These are phyloP conservation scores for Erethizon dorsatum DNA, from an alignment of 2,797 vertebrate species.

Conservation along the genomic window DNA sequence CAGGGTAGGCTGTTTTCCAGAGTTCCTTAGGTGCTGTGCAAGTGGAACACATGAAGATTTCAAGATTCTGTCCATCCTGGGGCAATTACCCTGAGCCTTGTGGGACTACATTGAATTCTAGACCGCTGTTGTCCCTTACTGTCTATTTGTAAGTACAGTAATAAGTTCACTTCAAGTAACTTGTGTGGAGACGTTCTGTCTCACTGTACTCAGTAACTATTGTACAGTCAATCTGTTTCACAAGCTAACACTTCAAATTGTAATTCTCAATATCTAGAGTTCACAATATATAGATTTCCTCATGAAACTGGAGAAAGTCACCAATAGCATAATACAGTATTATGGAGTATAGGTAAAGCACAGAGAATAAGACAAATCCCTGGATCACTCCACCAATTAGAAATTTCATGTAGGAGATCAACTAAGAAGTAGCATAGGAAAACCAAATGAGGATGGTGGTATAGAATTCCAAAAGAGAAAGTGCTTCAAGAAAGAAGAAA, in stretches of 20 bases:
- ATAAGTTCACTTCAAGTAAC: background rate
- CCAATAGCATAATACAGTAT: background rate
- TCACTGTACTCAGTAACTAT: background rate
- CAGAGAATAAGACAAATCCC: background rate
- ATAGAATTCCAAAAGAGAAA: conserved; percentile 41
- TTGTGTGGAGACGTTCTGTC: background rate
- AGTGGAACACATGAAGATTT: background rate
- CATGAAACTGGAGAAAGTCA: background rate
- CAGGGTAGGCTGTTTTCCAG: background rate
- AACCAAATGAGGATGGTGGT: background rate
- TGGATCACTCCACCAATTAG: background rate
- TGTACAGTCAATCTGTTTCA: background rate
- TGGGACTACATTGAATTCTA: background rate
- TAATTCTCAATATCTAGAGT: background rate
- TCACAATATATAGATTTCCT: background rate
- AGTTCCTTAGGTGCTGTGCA: background rate
- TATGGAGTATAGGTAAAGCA: background rate
- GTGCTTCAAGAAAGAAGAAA: background rate
- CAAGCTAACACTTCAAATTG: conserved; percentile 3
- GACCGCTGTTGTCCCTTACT: background rate
- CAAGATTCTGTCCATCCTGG: background rate
- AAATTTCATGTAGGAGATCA: background rate
- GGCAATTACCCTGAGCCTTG: background rate
- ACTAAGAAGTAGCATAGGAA: conserved; percentile 35
- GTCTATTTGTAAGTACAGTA: background rate